phyloP scores from a whole-genome alignment of 2,113 vertebrate species.

The Poicephalus gulielmi region DNA sequence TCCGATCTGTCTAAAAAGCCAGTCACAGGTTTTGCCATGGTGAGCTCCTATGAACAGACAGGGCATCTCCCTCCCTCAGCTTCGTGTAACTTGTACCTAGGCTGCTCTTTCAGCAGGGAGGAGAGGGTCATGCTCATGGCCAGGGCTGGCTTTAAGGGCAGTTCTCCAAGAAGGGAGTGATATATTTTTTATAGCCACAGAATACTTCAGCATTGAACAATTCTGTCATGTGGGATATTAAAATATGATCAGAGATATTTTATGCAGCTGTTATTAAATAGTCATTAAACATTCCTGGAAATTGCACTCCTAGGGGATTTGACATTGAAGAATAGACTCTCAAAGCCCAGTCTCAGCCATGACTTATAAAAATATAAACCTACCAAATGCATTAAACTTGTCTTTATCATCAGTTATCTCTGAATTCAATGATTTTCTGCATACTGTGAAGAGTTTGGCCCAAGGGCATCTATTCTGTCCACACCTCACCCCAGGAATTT shows the following conservation, averaged over 20 bases:
- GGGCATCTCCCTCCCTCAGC: neutral
- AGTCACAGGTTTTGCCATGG: neutral
- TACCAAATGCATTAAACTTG: neutral
- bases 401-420: neutral
- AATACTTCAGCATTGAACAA: neutral
- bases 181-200: neutral
- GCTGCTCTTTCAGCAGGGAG: neutral
- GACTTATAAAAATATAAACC: slow-evolving; percentile 20
- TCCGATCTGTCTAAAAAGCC: neutral
- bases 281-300: slow-evolving; percentile 47
- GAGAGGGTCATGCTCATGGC: neutral
- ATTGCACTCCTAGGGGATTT: neutral
- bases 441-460: neutral
- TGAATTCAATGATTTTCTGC: neutral
- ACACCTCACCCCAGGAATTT: neutral
- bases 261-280: slow-evolving; percentile 52
- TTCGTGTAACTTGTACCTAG: fast-evolving
- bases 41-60: neutral
- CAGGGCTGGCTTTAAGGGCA: neutral
- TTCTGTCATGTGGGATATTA: slow-evolving; percentile 8
- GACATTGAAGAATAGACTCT: slow-evolving; percentile 21
- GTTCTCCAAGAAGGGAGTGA: neutral
- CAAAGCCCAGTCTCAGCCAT: neutral
- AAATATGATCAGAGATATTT: slow-evolving; percentile 35
- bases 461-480: neutral